Base-by-base conservation (phyloP, 2,888 invertebrate species). In the Coelogynopora nodosa region DNA sequence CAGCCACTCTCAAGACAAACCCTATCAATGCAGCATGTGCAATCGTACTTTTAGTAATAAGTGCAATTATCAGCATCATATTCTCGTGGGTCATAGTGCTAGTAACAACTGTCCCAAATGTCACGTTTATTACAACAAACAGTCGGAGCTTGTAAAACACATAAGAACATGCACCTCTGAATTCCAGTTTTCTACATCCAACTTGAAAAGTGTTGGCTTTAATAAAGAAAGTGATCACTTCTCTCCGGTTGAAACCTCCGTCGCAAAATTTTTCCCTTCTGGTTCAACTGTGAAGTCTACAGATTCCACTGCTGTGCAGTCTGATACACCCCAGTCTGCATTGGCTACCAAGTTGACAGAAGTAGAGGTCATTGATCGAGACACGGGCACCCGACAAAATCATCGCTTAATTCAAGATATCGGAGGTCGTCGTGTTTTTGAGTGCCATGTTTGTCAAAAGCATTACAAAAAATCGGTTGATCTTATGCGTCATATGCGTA, bases 401-500 rank as follows among this genome's bases (percentile, higher is more conserved):
- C 85, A 85, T 26, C 28, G 31, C 26, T 26, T 85, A 0, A 67
- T 85, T 2, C 67, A 85, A 85, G 85, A 85, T 27, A 67, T 67
- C 26, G 67, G 28, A 0, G 85, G 85, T 0, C 74, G 67, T 5
- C 26, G 31, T 18, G 2, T 67, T 27, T 85, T 85, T 67, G 67
- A 67, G 2, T 85, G 85, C 26, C 26, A 49, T 5, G 26, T 85
- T 26, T 85, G 85, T 85, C 74, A 23, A 26, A 85, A 67, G 31
- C 74, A 67, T 2, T 85, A 81, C 26, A 28, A 80, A 30, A 86
- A 86, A 86, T 30, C 80, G n/a, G 74, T 74, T n/a, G 86, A 86
- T 82, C 30, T 86, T 26, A 31, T 80, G 27, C 2, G 86, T 5
- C 86, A 86, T 27, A 31, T 82, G 67, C 86, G 86, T 82, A 26